Percentiles rank a stretch among this genome's conserved stretches.
These are phyloP conservation scores for Melanostoma scalare DNA, from an alignment of 2,888 invertebrate species.

Conservation along the genomic window DNA sequence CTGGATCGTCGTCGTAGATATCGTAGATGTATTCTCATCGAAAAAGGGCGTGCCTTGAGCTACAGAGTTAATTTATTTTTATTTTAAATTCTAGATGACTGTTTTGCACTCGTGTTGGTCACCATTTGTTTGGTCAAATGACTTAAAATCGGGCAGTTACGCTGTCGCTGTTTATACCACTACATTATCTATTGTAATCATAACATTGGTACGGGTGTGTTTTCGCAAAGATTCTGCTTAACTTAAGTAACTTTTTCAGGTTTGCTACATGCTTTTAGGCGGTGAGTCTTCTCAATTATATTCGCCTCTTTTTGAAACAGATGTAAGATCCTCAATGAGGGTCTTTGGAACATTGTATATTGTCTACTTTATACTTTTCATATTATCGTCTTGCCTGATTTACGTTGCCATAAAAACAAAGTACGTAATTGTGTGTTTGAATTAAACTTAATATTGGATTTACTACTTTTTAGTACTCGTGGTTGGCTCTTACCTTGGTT, in stretches of 20 bases:
- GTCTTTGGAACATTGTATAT: conserved; percentile 84
- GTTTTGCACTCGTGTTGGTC: conserved; percentile 92
- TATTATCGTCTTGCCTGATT: conserved; percentile 84
- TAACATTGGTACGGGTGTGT: conserved; percentile 83
- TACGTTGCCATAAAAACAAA: conserved; percentile 80
- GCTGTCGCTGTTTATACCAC: conserved; percentile 91
- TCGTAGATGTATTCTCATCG: no score
- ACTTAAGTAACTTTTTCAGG: conserved; percentile 76
- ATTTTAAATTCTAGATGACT: conserved; percentile 83
- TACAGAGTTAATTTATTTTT: no score
- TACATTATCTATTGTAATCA: conserved; percentile 88
- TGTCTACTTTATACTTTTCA: conserved; percentile 78
- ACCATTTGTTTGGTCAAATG: conserved; percentile 92
- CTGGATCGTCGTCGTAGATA: no score
- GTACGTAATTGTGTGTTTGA: conserved; percentile 68
- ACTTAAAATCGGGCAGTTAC: conserved; percentile 89
- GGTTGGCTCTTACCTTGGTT: conserved; percentile 93
- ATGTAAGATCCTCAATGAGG: conserved; percentile 88
- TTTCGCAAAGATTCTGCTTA: not conserved
- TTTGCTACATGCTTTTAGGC: conserved; percentile 90
- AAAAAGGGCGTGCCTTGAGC: no score
- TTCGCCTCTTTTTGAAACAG: conserved; percentile 94
- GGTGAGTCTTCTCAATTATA: conserved; percentile 95
- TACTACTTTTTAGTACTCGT: conserved; percentile 86
- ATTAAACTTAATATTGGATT: conserved; percentile 70